Conservation (phyloP, 1,140 invertebrate species). For the Theocolax elegans region DNA sequence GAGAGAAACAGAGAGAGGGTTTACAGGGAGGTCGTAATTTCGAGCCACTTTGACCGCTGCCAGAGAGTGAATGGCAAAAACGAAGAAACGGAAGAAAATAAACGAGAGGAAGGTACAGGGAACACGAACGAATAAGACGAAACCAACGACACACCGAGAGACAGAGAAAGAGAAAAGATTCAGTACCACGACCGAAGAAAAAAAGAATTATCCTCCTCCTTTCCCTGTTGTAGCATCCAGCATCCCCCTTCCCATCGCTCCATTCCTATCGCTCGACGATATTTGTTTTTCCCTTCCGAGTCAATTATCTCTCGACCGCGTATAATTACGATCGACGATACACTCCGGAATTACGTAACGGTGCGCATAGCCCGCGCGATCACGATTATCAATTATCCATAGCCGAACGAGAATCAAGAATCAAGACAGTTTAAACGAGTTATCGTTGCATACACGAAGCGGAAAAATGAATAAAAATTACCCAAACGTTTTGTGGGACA, state of each 20-base stretch:
- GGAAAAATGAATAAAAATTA: too few species aligned
- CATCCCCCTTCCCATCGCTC: neutral
- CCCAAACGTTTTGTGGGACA: too few species aligned
- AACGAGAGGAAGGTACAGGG: neutral
- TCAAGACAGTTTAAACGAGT: too few species aligned
- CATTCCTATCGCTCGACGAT: neutral
- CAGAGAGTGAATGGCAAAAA: conserved; percentile 13
- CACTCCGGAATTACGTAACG: too few species aligned
- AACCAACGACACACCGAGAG: neutral
- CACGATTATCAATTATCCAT: too few species aligned
- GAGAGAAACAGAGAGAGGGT: conserved; percentile 25
- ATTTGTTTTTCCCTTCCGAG: too few species aligned
- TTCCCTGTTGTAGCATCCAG: too few species aligned
- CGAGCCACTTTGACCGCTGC: conserved; percentile 42
- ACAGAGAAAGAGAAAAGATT: neutral
- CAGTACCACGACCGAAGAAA: neutral
- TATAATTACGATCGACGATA: too few species aligned
- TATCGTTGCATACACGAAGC: too few species aligned
- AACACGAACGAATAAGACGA: neutral
- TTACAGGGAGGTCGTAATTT: conserved; percentile 48
- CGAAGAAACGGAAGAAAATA: conserved; percentile 25
- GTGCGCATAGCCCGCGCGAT: too few species aligned
- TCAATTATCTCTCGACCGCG: too few species aligned
- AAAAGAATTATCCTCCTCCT: neutral
- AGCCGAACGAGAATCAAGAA: too few species aligned